These are phyloP conservation scores for Okamejei kenojei DNA, from an alignment of 2,797 vertebrate genomes.

Conservation along the genomic window DNA sequence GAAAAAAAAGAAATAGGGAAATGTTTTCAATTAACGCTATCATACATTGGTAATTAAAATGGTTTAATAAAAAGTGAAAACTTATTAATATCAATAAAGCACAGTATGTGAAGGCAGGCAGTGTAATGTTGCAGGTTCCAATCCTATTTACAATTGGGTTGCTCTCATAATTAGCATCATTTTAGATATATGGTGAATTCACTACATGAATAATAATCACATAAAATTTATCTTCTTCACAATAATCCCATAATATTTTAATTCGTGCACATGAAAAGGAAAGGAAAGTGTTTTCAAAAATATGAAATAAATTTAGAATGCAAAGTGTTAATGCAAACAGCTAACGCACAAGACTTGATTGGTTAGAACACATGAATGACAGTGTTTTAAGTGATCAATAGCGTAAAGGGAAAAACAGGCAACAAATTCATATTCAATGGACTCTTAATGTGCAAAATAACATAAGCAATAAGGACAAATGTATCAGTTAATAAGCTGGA, in stretches of 20 bases:
- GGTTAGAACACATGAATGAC: conserved; percentile 22
- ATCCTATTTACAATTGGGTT: neutral
- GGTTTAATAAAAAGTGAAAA: neutral
- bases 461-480: conserved; percentile 26
- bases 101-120: neutral
- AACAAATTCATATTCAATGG: conserved; percentile 18
- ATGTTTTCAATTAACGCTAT: neutral
- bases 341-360: neutral
- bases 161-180: neutral
- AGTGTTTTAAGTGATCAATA: conserved; percentile 8
- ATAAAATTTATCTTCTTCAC: neutral
- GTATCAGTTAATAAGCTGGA: conserved; percentile 53
- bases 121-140: neutral
- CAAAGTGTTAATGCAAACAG: neutral
- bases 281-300: conserved; percentile 15
- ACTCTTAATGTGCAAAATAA: neutral
- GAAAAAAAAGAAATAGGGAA: conserved; percentile 47
- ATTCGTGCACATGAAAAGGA: neutral
- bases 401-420: neutral
- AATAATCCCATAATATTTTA: neutral
- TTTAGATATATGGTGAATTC: neutral
- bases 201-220: neutral
- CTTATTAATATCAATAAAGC: conserved; percentile 8
- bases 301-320: neutral
- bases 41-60: neutral